Evolutionary conservation across 2,888 invertebrate species (phyloP), one percentile per base, ranked within the genome.

Genomic region (Lampropteryx suffumata): DNA sequence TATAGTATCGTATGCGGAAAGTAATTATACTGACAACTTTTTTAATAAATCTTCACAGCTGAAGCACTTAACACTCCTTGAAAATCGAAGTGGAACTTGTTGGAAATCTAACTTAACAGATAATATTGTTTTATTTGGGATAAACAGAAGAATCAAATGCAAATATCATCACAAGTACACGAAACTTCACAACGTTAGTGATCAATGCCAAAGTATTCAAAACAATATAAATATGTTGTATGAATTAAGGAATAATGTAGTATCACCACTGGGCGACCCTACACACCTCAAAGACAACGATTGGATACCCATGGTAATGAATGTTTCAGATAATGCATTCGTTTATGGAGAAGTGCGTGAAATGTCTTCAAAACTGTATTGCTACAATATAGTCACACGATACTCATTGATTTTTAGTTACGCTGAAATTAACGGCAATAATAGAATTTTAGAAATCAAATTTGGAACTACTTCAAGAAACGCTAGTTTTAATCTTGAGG

Each of bases 141-240:
- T 72, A 7, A 92, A 92, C 59, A 79, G 79, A 62, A 78, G 89
- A 64, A 69, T 74, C 2, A 90, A 84, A 61, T 92, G 92, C 65
- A 73, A 78, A 54, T 73, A 76, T 45, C 36, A 59, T 32, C 63
- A 78, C 9, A 56, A 57, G 12, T 14, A 39, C 6, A 6, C 11
- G 10, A 53, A 64, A 27, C 41, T 6, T 10, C 55, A 55, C 30
- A 84, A 82, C 55, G 65, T 64, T 29, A 76, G 76, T 5, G 61
- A 70, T 12, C 44, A 62, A 13, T 90, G 89, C 62, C 63, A 69
- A 35, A 65, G 53, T 11, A 74, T 89, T 56, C 84, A 86, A 65
- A 66, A 64, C 2, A 57, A 68, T 28, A 73, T 89, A 17, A 65
- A 58, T 13, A 50, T 57, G 3, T 51, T 79, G 9, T 56, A 83